Conservation (phyloP, 2,113 vertebrate genomes). For the Phalacrocorax brasilianus region DNA sequence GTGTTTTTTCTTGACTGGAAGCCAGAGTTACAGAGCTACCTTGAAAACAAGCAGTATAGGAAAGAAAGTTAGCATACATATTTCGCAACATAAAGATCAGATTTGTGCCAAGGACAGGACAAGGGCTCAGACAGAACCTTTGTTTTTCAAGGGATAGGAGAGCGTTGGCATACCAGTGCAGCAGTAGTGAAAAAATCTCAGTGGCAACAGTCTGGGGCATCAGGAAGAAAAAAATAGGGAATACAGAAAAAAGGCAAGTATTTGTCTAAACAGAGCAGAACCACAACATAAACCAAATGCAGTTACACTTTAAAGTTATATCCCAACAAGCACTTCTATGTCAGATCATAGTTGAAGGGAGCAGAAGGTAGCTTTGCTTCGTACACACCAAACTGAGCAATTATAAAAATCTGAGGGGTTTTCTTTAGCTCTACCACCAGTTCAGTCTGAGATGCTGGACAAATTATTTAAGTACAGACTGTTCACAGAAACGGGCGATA, state of each 20-base stretch:
- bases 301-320: not conserved
- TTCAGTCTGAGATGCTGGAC: not conserved
- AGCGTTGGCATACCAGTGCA: not conserved
- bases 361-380: not conserved
- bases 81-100: not conserved
- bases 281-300: not conserved
- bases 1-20: not conserved
- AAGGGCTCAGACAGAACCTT: not conserved
- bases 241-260: not conserved
- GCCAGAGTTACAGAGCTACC: not conserved
- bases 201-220: not conserved
- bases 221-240: not conserved
- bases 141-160: not conserved
- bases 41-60: not conserved
- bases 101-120: not conserved
- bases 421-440: not conserved
- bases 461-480: not conserved
- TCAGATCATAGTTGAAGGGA: not conserved
- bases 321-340: not conserved
- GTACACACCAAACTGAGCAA: not conserved
- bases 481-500: not conserved
- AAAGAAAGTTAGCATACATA: not conserved
- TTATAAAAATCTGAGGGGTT: not conserved
- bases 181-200: not conserved
- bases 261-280: not conserved